These are phyloP conservation scores for Tiphia femorata DNA, from an alignment of 2,888 invertebrate species.

Conservation along the genomic window DNA sequence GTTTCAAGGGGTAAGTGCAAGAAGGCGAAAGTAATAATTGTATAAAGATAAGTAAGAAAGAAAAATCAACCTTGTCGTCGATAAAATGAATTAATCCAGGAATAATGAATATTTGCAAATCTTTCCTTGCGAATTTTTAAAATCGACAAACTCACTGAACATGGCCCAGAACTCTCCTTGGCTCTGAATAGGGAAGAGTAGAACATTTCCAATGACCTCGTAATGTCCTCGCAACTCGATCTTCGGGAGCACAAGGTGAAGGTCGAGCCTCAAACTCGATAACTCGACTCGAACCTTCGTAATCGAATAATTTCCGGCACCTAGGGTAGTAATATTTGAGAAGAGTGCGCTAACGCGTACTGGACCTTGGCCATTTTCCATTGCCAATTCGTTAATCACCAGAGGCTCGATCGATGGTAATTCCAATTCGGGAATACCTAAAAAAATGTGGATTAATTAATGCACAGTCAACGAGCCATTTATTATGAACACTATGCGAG, in stretches of 20 bases:
- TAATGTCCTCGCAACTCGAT: conserved; percentile 83
- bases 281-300: conserved; percentile 72
- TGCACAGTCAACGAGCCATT: background rate
- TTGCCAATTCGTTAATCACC: conserved; percentile 77
- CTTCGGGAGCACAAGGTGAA: conserved; percentile 73
- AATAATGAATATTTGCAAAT: background rate
- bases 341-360: conserved; percentile 81
- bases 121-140: background rate
- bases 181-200: conserved; percentile 83
- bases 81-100: background rate
- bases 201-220: conserved; percentile 82
- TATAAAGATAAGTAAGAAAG: background rate
- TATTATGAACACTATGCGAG: background rate
- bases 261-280: conserved; percentile 56
- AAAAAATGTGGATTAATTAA: too few relatives aligned
- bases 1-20: too few relatives aligned
- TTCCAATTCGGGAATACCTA: conserved; percentile 79
- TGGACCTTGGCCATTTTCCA: conserved; percentile 84
- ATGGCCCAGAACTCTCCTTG: conserved; percentile 86
- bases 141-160: conserved; percentile 76
- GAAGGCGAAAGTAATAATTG: too few relatives aligned
- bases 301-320: conserved; percentile 81
- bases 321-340: conserved; percentile 81
- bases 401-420: conserved; percentile 84
- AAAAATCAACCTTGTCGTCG: background rate